A percentile compares a stretch with the other conserved stretches of the same genome.
Evolutionary conservation across 2,797 vertebrate genomes (phyloP).

Genomic region (Melanotaenia boesemani): DNA sequence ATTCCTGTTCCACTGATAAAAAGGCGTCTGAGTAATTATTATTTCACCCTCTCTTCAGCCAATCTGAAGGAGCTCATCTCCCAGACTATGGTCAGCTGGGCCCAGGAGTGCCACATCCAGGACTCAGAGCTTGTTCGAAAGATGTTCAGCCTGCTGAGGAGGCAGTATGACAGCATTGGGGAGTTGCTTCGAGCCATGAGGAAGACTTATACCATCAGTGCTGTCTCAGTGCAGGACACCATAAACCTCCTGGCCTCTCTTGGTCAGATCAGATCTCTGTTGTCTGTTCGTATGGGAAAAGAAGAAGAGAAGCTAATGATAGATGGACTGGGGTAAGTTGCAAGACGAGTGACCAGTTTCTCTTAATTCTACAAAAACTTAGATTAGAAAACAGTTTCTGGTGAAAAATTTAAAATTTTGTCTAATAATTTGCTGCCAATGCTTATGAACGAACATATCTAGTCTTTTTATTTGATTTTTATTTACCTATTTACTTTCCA

Average conservation of each 20-base stretch:
- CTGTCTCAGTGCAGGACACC: slow-evolving; percentile 92
- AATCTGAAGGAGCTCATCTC: slow-evolving; percentile 96
- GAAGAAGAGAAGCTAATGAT: slow-evolving; percentile 99
- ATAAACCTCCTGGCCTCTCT: slow-evolving; percentile 93
- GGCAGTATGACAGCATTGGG: slow-evolving; percentile 97
- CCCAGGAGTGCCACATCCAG: slow-evolving; percentile 95
- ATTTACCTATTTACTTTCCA: slow-evolving; percentile 60
- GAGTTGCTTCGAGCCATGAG: slow-evolving; percentile 93
- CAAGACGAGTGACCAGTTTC: not conserved
- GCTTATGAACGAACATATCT: too few species aligned
- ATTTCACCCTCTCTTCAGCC: slow-evolving; percentile 74
- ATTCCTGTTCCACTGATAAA: not conserved
- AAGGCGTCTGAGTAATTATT: slow-evolving; percentile 1
- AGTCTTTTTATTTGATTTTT: too few species aligned
- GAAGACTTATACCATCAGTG: slow-evolving; percentile 96
- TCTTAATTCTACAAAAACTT: not conserved
- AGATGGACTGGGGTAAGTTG: slow-evolving; percentile 91
- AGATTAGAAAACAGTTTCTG: not conserved
- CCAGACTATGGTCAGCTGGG: slow-evolving; percentile 97
- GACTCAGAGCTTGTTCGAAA: slow-evolving; percentile 93
- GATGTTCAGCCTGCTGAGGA: slow-evolving; percentile 95
- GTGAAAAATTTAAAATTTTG: too few species aligned
- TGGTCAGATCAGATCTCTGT: slow-evolving; percentile 95
- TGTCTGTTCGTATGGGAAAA: slow-evolving; percentile 97
- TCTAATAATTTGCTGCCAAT: too few species aligned